Percentiles rank a stretch among this genome's conserved stretches.
These are phyloP conservation scores for Drosophila triauraria DNA, from an alignment of 1,140 invertebrate species.

Conservation along the genomic window DNA sequence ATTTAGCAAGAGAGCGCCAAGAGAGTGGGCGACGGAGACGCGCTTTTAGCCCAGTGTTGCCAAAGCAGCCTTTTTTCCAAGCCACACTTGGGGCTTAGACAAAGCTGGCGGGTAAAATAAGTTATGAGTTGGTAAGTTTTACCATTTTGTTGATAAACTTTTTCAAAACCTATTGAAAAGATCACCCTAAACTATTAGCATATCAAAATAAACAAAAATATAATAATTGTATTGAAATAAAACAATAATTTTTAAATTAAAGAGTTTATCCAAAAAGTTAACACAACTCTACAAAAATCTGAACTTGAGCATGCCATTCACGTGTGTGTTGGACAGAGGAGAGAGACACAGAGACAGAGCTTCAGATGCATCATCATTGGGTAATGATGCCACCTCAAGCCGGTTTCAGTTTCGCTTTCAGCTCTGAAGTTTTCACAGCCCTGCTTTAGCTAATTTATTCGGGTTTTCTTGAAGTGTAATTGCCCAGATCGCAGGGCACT, in stretches of 20 bases:
- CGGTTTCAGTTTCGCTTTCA: constrained; percentile 64
- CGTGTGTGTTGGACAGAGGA: constrained; percentile 28
- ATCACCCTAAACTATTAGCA: neutral
- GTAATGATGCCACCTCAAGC: constrained; percentile 69
- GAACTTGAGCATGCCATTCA: constrained; percentile 76
- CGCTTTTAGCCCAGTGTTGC: constrained; percentile 21
- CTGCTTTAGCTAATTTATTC: constrained; percentile 15
- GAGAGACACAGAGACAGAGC: constrained; percentile 6
- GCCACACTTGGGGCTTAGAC: no score
- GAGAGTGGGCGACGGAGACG: constrained; percentile 32
- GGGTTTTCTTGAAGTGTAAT: constrained; percentile 50
- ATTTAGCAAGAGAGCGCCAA: constrained; percentile 24
- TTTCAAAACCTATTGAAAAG: neutral
- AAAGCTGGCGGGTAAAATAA: neutral
- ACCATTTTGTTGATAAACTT: neutral
- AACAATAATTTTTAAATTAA: neutral
- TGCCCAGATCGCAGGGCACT: constrained; percentile 34
- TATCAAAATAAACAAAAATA: no score
- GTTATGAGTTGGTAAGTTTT: neutral
- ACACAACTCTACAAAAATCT: constrained; percentile 28
- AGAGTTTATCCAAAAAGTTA: neutral
- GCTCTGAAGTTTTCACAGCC: constrained; percentile 39
- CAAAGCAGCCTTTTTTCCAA: constrained; percentile 6
- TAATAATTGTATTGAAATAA: neutral
- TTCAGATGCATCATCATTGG: constrained; percentile 59